phyloP scores from a whole-genome alignment of 2,797 vertebrate species.

The Mustela erminea region DNA sequence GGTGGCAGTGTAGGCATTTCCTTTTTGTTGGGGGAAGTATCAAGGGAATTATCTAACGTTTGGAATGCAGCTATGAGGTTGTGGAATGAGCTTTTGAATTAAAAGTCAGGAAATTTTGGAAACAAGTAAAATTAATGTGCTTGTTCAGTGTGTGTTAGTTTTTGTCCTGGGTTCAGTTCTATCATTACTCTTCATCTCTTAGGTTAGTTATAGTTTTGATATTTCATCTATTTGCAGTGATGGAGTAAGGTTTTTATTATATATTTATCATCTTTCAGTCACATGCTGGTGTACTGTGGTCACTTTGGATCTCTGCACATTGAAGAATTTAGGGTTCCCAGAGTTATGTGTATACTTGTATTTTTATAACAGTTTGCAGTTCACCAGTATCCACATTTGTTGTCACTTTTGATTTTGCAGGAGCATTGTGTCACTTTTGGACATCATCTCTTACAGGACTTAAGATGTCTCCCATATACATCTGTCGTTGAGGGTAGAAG shows the following conservation, averaged over 20 bases:
- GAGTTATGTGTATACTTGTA: background rate
- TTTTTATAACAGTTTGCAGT: background rate
- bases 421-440: background rate
- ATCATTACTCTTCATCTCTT: background rate
- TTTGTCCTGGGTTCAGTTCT: constrained; percentile 17
- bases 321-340: background rate
- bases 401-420: background rate
- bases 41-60: constrained; percentile 25
- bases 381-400: background rate
- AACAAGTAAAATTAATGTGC: background rate
- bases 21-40: constrained; percentile 6
- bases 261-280: background rate
- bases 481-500: background rate
- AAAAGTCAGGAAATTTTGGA: background rate
- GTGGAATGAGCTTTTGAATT: background rate
- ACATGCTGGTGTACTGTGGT: background rate
- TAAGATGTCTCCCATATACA: background rate
- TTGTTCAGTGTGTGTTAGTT: background rate
- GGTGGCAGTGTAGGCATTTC: background rate
- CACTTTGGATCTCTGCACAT: background rate
- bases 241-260: background rate
- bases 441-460: background rate
- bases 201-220: background rate
- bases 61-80: background rate
- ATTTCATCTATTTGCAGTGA: background rate